Conservation (phyloP, 2,797 vertebrate genomes). For the Petrocephalus sullivani region DNA sequence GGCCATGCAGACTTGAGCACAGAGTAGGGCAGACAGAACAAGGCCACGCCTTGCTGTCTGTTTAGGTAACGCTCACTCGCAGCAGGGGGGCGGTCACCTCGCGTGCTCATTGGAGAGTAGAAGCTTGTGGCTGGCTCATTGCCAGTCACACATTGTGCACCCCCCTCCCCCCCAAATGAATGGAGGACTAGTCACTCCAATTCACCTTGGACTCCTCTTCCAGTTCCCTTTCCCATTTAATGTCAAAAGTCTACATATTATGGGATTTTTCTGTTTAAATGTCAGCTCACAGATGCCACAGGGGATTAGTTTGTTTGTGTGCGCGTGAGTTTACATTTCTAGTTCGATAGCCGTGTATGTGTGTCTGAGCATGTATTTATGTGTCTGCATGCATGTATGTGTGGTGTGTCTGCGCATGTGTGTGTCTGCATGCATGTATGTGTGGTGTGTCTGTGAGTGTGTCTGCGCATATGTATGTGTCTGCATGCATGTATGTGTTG, state of each 20-base stretch:
- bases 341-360: not conserved
- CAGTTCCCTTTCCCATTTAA: not conserved
- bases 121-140: conserved; percentile 20
- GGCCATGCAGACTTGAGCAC: not conserved
- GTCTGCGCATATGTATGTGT: not conserved
- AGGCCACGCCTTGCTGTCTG: conserved; percentile 34
- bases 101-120: conserved; percentile 31
- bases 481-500: not conserved
- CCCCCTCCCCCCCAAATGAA: not conserved
- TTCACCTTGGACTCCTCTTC: not conserved
- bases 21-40: not conserved
- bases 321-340: not conserved
- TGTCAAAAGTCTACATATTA: not conserved
- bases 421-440: not conserved
- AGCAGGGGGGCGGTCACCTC: conserved; percentile 48
- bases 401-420: not conserved
- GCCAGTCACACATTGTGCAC: not conserved
- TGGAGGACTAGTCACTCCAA: not conserved
- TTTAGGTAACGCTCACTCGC: conserved; percentile 10
- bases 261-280: not conserved
- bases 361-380: not conserved
- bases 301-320: not conserved
- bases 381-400: not conserved
- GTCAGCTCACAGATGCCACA: not conserved
- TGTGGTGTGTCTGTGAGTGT: not conserved